These are phyloP conservation scores for Leucophenga montana DNA, from an alignment of 2,888 invertebrate genomes.

Conservation along the genomic window DNA sequence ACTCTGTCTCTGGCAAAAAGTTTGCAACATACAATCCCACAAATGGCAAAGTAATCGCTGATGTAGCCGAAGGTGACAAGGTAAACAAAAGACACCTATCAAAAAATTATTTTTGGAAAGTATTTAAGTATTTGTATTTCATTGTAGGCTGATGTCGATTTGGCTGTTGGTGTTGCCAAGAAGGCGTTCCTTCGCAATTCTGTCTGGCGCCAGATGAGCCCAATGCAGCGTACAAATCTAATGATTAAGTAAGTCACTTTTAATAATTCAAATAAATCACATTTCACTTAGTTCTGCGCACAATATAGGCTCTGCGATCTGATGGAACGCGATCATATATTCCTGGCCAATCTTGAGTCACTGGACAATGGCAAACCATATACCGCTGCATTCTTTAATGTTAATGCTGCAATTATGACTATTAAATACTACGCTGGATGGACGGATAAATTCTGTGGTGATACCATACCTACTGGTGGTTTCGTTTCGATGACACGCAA, in stretches of 20 bases:
- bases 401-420: conserved; percentile 74
- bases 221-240: conserved; percentile 83
- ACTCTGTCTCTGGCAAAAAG: conserved; percentile 87
- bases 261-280: neutral
- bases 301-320: conserved; percentile 75
- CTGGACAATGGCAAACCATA: conserved; percentile 87
- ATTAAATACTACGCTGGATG: conserved; percentile 86
- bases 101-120: neutral
- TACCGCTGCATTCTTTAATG: conserved; percentile 75
- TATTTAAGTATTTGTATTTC: neutral
- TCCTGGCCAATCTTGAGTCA: conserved; percentile 84
- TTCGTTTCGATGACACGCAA: conserved; percentile 79
- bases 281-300: neutral
- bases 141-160: conserved; percentile 83
- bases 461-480: conserved; percentile 85
- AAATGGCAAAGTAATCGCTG: conserved; percentile 81
- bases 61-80: conserved; percentile 90
- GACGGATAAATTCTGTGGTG: conserved; percentile 90
- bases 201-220: conserved; percentile 87
- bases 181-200: conserved; percentile 83
- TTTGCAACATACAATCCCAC: conserved; percentile 90
- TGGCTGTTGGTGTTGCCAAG: conserved; percentile 86
- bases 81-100: conserved; percentile 72
- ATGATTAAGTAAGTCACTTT: conserved; percentile 76
- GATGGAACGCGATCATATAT: conserved; percentile 82